Conservation (phyloP, 2,113 vertebrate species). For the Rhinogobius similis region DNA sequence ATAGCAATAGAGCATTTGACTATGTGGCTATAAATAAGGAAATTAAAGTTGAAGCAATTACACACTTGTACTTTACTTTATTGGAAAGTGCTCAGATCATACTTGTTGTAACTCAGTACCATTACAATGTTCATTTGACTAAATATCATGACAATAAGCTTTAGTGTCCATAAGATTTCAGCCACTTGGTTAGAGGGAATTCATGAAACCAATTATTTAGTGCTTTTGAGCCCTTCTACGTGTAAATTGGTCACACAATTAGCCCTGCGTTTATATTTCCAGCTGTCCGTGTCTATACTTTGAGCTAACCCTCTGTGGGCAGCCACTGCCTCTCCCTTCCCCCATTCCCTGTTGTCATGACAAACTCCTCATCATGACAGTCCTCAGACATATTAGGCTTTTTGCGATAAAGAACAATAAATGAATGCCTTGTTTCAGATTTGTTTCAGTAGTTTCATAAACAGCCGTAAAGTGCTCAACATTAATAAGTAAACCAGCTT, state of each 20-base stretch:
- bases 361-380: conserved; percentile 5
- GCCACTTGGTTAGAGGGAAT: conserved; percentile 55
- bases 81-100: too few species aligned
- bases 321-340: neutral
- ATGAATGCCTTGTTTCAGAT: neutral
- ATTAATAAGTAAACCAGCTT: neutral
- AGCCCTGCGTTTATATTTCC: conserved; percentile 17
- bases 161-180: conserved; percentile 44
- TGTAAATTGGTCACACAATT: conserved; percentile 20
- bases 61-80: too few species aligned
- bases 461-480: neutral
- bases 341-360: conserved; percentile 33
- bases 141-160: too few species aligned
- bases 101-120: neutral
- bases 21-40: neutral
- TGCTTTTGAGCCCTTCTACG: conserved; percentile 9
- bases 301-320: neutral
- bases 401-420: neutral
- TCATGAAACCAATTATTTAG: neutral
- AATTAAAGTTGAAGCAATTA: neutral
- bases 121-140: neutral
- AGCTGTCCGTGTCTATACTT: neutral
- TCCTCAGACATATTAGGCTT: neutral
- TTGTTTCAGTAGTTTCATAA: neutral
- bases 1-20: too few species aligned